Conservation (phyloP, 2,888 invertebrate genomes). For the Nomada lathburiana region DNA sequence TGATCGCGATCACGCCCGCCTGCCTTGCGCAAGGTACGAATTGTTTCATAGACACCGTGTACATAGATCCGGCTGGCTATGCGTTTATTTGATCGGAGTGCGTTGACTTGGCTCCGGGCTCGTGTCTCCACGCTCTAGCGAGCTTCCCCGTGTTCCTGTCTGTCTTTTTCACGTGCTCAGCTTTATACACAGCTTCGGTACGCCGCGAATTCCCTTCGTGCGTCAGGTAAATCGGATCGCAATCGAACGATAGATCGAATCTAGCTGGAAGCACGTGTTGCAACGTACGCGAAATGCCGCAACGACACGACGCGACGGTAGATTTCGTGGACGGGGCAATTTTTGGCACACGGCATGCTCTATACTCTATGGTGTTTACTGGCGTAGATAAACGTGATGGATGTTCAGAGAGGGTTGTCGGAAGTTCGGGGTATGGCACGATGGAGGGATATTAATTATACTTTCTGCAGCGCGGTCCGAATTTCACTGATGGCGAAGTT, state of each 20-base stretch:
- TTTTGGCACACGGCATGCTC: constrained; percentile 1
- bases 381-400: constrained; percentile 17
- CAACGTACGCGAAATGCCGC: constrained; percentile 7
- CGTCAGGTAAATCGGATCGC: constrained; percentile 4
- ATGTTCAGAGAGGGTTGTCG: not conserved
- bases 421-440: not conserved
- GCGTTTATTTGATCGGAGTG: constrained; percentile 63
- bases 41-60: constrained; percentile 44
- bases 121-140: constrained; percentile 67
- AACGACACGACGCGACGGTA: not conserved
- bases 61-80: constrained; percentile 35
- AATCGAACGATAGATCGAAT: not conserved
- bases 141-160: constrained; percentile 45
- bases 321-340: constrained; percentile 5
- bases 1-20: constrained; percentile 4
- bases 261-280: not conserved
- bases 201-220: constrained; percentile 36
- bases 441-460: not conserved
- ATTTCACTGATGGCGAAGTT: not conserved
- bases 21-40: constrained; percentile 47
- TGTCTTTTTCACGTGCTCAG: constrained; percentile 30
- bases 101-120: constrained; percentile 66
- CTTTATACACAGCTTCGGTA: too few relatives aligned
- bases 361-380: not conserved
- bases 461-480: not conserved